Percentiles rank a stretch among this genome's conserved stretches.
Evolutionary conservation across 2,797 vertebrate species (phyloP).

Genomic region (Notolabrus celidotus): DNA sequence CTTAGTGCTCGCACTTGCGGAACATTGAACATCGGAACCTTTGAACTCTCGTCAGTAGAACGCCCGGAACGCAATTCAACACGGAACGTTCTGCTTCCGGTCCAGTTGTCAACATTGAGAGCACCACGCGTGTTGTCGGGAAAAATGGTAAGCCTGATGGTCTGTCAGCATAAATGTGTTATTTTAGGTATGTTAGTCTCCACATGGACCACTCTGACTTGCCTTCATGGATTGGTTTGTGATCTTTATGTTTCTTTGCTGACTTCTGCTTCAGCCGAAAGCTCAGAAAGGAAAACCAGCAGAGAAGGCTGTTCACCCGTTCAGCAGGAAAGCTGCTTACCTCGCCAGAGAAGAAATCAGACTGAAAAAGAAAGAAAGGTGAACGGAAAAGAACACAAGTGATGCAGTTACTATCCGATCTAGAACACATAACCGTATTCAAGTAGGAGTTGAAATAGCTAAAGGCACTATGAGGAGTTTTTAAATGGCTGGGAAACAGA

Average conservation of each 20-base stretch:
- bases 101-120: conserved; percentile 61
- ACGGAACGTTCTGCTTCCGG: conserved; percentile 64
- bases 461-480: too few species aligned
- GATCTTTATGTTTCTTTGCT: neutral
- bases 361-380: conserved; percentile 92
- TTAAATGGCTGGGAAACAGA: too few species aligned
- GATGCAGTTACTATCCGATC: neutral
- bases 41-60: neutral
- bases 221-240: rapidly evolving
- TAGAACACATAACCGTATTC: too few species aligned
- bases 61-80: conserved; percentile 11
- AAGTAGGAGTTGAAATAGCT: too few species aligned
- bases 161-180: neutral
- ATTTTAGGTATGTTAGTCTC: rapidly evolving
- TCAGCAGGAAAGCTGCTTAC: conserved; percentile 94
- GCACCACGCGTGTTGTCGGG: conserved; percentile 20
- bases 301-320: conserved; percentile 92
- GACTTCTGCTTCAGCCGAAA: conserved; percentile 89
- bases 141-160: conserved; percentile 60
- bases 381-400: neutral
- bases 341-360: conserved; percentile 89
- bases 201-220: rapidly evolving
- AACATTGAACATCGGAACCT: conserved; percentile 3
- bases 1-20: too few species aligned
- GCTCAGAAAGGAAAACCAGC: conserved; percentile 83